Evolutionary conservation across 2,888 invertebrate genomes (phyloP).

Genomic region (Boloria selene): DNA sequence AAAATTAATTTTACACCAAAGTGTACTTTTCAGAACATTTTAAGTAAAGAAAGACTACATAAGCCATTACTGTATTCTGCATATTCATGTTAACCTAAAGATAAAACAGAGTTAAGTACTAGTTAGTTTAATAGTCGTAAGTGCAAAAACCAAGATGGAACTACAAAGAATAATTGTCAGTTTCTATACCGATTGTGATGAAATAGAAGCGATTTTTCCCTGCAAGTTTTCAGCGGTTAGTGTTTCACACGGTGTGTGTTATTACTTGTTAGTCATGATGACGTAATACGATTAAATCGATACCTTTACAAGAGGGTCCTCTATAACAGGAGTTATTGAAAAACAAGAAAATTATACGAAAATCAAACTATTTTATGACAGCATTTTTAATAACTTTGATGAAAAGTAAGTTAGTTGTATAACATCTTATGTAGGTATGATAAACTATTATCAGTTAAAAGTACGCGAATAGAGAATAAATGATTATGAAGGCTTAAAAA

Average conservation of each 20-base stretch:
- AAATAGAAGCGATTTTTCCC: slow-evolving; percentile 10
- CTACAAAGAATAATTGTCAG: not conserved
- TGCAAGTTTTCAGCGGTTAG: slow-evolving; percentile 5
- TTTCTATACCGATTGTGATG: slow-evolving; percentile 4
- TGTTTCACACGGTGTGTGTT: slow-evolving; percentile 17
- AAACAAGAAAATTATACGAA: too few species aligned
- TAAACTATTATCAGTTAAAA: too few species aligned
- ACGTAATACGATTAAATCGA: slow-evolving; percentile 30
- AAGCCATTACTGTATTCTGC: not conserved
- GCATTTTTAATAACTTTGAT: too few species aligned
- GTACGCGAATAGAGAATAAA: too few species aligned
- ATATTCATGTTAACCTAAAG: slow-evolving; percentile 20
- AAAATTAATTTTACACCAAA: not conserved
- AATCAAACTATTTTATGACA: too few species aligned
- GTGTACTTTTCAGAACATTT: not conserved
- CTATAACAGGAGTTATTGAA: not conserved
- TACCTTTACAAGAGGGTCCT: slow-evolving; percentile 13
- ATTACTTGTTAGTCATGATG: slow-evolving; percentile 34
- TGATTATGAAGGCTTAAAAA: too few species aligned
- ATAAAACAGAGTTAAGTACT: slow-evolving; percentile 18
- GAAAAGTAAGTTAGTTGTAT: too few species aligned
- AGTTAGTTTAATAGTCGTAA: slow-evolving; percentile 14
- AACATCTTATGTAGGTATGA: too few species aligned
- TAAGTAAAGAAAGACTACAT: not conserved
- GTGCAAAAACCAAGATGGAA: not conserved